A percentile compares a stretch with the other conserved stretches of the same genome.
Conservation (phyloP, 2,797 vertebrate genomes). For the Channallabes apus region DNA sequence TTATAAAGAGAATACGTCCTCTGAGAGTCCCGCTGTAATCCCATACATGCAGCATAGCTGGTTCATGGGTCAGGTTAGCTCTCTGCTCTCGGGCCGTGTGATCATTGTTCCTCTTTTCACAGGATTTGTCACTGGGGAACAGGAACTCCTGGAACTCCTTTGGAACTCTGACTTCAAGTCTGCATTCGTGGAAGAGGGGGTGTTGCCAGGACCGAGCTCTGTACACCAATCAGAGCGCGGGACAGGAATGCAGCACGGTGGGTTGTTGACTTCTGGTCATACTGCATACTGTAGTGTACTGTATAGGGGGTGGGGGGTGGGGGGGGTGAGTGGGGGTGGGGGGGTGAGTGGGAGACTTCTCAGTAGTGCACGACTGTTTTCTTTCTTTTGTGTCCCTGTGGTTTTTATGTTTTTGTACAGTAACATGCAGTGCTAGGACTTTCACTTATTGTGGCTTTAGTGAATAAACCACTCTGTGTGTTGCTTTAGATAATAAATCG, state of each 20-base stretch:
- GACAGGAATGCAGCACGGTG: conserved; percentile 29
- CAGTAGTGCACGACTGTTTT: conserved; percentile 12
- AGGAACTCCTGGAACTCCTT: conserved; percentile 15
- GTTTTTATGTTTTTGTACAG: background rate
- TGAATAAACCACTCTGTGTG: background rate
- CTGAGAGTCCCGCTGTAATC: background rate
- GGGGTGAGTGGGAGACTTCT: conserved; percentile 23
- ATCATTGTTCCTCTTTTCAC: background rate
- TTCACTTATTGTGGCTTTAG: background rate
- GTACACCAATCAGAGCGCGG: conserved; percentile 54
- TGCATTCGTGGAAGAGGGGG: conserved; percentile 37
- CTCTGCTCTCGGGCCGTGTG: background rate
- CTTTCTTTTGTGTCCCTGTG: background rate
- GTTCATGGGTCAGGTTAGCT: background rate
- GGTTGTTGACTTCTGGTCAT: conserved; percentile 38
- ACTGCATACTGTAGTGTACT: conserved; percentile 27
- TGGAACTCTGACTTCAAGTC: conserved; percentile 31
- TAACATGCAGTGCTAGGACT: background rate
- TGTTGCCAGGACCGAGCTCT: conserved; percentile 50
- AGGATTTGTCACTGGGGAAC: background rate
- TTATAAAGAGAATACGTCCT: background rate
- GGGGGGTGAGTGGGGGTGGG: too few species aligned
- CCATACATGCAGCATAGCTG: background rate
- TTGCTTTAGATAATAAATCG: background rate
- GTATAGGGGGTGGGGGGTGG: conserved; percentile 5